Percentiles rank a stretch among this genome's conserved stretches.
Evolutionary conservation across 2,888 invertebrate species (phyloP).

Genomic region (Acrobasis repandana): DNA sequence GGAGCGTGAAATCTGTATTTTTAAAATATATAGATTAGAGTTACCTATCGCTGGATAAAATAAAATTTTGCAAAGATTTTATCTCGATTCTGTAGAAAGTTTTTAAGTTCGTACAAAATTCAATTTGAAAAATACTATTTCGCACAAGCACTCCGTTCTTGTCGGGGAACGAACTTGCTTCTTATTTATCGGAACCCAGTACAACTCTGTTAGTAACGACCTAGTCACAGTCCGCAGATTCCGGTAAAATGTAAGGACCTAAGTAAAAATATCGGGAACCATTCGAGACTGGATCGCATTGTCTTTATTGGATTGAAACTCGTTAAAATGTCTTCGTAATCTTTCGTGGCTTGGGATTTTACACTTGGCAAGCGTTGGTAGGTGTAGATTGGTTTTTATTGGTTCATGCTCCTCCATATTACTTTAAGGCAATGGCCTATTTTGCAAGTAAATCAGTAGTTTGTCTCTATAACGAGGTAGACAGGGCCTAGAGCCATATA

Average conservation of each 20-base stretch:
- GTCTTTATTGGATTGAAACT: conserved; percentile 6
- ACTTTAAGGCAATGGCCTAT: too few species aligned
- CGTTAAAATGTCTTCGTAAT: conserved; percentile 7
- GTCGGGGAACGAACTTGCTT: neutral
- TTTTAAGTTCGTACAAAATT: too few species aligned
- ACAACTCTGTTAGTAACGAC: neutral
- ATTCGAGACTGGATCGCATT: neutral
- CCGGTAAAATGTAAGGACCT: neutral
- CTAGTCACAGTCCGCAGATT: neutral
- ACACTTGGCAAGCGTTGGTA: neutral
- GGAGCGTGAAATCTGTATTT: too few species aligned
- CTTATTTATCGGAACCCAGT: conserved; percentile 5
- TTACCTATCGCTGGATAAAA: too few species aligned
- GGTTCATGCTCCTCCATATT: neutral
- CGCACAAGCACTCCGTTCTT: neutral
- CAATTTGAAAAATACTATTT: neutral
- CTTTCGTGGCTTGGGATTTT: neutral
- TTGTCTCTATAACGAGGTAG: too few species aligned
- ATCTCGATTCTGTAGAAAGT: too few species aligned
- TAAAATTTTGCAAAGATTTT: too few species aligned
- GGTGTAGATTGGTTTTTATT: neutral
- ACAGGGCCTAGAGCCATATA: too few species aligned
- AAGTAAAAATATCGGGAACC: neutral
- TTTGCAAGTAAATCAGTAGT: too few species aligned
- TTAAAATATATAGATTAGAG: too few species aligned